A percentile compares a stretch with the other conserved stretches of the same genome.
Evolutionary conservation across 1,140 invertebrate species (phyloP).

Genomic region (Pissodes strobi): DNA sequence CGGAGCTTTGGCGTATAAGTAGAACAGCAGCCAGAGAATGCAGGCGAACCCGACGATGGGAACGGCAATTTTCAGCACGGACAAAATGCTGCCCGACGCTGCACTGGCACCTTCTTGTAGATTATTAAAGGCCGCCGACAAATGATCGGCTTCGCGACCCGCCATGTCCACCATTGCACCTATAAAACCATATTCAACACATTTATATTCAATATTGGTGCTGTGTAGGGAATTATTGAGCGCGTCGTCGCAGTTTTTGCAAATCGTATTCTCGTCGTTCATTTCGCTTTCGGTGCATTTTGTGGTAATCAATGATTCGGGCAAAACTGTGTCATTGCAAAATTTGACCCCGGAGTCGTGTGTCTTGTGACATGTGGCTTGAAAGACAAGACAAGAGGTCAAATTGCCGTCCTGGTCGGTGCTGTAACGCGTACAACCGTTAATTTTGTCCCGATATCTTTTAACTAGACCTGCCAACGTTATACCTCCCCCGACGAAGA

Average conservation of each 20-base stretch:
- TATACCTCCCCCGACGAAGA: too few species aligned
- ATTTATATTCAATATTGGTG: slow-evolving; percentile 1
- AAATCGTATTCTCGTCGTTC: not conserved
- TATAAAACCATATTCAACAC: slow-evolving; percentile 2
- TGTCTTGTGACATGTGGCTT: too few species aligned
- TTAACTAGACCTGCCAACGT: too few species aligned
- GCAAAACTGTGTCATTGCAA: not conserved
- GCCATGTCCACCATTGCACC: not conserved
- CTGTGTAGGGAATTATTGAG: not conserved
- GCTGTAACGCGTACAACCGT: too few species aligned
- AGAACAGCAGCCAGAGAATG: not conserved
- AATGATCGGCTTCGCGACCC: not conserved
- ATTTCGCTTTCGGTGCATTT: slow-evolving; percentile 4
- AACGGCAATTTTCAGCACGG: not conserved
- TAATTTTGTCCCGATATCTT: too few species aligned
- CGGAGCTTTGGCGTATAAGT: not conserved
- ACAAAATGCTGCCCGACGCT: not conserved
- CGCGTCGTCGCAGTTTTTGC: not conserved
- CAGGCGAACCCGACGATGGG: not conserved
- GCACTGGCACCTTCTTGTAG: slow-evolving; percentile 2
- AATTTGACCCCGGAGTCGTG: not conserved
- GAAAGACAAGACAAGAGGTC: too few species aligned
- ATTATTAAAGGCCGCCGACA: not conserved
- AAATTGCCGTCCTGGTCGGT: too few species aligned
- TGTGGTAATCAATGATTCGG: not conserved